Conservation (phyloP, 1,140 invertebrate species). For the Heliconius congener region DNA sequence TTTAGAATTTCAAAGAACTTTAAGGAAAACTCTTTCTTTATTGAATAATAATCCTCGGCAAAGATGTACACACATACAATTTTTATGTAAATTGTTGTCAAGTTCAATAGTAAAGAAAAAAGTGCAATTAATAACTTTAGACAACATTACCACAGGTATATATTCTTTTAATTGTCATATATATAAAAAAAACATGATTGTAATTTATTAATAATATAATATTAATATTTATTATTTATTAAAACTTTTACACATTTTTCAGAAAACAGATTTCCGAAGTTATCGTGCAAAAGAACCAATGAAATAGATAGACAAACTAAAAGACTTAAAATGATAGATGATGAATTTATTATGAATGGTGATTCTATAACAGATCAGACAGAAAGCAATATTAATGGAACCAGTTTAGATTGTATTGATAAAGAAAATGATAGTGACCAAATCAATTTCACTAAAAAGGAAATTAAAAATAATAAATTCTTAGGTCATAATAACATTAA, state of each 20-base stretch:
- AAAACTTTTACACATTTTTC: not conserved
- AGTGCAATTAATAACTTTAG: slow-evolving; percentile 49
- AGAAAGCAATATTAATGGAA: not conserved
- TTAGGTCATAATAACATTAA: too few species aligned
- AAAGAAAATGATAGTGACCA: not conserved
- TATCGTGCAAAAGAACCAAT: not conserved
- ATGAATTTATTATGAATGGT: not conserved
- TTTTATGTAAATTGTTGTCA: slow-evolving; percentile 49
- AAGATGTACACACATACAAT: slow-evolving; percentile 53
- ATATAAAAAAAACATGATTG: not conserved
- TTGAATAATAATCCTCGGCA: slow-evolving; percentile 47
- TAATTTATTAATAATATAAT: not conserved
- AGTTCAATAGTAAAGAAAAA: slow-evolving; percentile 43
- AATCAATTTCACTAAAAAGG: slow-evolving; percentile 1
- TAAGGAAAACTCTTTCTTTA: slow-evolving; percentile 38
- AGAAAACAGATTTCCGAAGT: not conserved
- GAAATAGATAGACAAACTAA: not conserved
- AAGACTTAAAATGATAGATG: not conserved
- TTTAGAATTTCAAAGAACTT: slow-evolving; percentile 39
- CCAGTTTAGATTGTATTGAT: not conserved
- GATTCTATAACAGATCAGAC: not conserved
- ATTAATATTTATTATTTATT: not conserved
- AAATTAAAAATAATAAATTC: slow-evolving; percentile 23
- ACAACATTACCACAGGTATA: slow-evolving; percentile 41
- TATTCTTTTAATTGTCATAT: not conserved